Conservation (phyloP, 2,888 invertebrate species). For the Cantharis rustica region DNA sequence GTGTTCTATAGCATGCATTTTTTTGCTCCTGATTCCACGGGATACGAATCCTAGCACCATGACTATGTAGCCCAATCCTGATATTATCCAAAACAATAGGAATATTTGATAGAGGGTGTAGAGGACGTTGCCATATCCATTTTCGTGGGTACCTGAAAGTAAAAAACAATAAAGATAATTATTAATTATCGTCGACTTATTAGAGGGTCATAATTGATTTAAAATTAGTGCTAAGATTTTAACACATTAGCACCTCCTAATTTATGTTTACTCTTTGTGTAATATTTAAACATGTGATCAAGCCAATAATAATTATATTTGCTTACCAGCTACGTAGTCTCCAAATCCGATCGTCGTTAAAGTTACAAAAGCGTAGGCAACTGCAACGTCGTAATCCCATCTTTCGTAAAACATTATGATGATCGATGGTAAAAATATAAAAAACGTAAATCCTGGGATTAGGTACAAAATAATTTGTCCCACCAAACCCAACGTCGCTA, state of each 20-base stretch:
- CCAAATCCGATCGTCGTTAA: conserved; percentile 91
- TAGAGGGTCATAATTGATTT: not conserved
- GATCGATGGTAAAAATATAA: conserved; percentile 84
- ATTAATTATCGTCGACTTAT: not conserved
- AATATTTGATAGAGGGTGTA: conserved; percentile 79
- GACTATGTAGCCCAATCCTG: conserved; percentile 87
- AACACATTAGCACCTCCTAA: not conserved
- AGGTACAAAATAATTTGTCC: conserved; percentile 82
- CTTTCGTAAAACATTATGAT: conserved; percentile 83
- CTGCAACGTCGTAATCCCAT: conserved; percentile 82
- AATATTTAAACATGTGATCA: not conserved
- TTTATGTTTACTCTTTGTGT: not conserved
- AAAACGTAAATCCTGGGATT: conserved; percentile 87
- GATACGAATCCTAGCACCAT: conserved; percentile 89
- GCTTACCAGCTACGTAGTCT: conserved; percentile 84
- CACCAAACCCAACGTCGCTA: conserved; percentile 72
- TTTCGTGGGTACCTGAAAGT: conserved; percentile 44
- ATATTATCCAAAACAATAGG: conserved; percentile 86
- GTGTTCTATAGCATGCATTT: conserved; percentile 74
- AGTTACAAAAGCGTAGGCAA: conserved; percentile 88
- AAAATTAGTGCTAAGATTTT: not conserved
- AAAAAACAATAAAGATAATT: not conserved
- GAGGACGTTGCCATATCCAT: conserved; percentile 62
- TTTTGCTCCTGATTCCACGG: conserved; percentile 75
- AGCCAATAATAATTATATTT: not conserved